phyloP scores from a whole-genome alignment of 2,888 invertebrate species.

The Bellardia pandia region DNA sequence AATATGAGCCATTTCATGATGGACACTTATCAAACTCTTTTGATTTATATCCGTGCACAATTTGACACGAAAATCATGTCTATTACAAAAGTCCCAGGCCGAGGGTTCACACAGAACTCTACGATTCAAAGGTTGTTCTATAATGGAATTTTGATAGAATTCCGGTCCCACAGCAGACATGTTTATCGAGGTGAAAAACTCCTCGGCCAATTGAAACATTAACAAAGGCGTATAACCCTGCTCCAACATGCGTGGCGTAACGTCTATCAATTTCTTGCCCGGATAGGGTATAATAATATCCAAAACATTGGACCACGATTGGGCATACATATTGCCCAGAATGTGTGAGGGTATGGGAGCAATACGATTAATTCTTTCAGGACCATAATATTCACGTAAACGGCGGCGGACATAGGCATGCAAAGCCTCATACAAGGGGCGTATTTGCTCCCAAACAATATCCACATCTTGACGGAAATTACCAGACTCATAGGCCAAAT shows the following conservation, averaged over 20 bases:
- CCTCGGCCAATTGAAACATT: slow-evolving; percentile 94
- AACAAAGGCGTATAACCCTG: slow-evolving; percentile 94
- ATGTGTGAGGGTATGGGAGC: slow-evolving; percentile 94
- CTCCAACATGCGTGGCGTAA: slow-evolving; percentile 91
- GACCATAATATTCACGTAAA: slow-evolving; percentile 92
- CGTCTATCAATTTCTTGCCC: slow-evolving; percentile 92
- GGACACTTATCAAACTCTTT: slow-evolving; percentile 93
- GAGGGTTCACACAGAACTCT: slow-evolving; percentile 94
- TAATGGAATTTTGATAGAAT: slow-evolving; percentile 94
- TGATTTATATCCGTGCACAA: slow-evolving; percentile 94
- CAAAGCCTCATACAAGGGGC: slow-evolving; percentile 93
- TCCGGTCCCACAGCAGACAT: slow-evolving; percentile 93
- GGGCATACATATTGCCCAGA: slow-evolving; percentile 95
- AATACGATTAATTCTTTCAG: slow-evolving; percentile 90
- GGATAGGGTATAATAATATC: slow-evolving; percentile 94
- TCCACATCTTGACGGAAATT: slow-evolving; percentile 92
- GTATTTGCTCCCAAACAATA: slow-evolving; percentile 92
- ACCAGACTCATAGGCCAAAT: slow-evolving; percentile 92
- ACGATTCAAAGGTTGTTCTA: slow-evolving; percentile 91
- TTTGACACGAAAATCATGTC: slow-evolving; percentile 93
- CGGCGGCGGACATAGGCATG: slow-evolving; percentile 95
- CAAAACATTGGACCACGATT: slow-evolving; percentile 93
- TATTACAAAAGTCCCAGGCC: slow-evolving; percentile 97
- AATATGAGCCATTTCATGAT: slow-evolving; percentile 96
- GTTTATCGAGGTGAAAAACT: slow-evolving; percentile 95